phyloP scores from a whole-genome alignment of 2,888 invertebrate genomes.

The Onchidella celtica region DNA sequence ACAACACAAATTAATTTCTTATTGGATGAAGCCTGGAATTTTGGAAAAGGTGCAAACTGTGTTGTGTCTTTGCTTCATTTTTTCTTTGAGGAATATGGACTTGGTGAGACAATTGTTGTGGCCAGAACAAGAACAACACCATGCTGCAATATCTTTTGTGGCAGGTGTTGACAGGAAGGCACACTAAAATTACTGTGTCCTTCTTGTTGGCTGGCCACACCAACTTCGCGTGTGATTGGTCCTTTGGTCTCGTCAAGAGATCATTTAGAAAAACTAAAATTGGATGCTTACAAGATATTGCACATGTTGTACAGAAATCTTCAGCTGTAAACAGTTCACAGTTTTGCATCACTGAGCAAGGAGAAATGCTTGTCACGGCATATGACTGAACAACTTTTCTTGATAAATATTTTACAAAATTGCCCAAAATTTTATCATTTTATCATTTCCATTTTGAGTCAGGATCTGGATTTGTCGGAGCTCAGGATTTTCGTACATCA shows the following conservation, averaged over 20 bases:
- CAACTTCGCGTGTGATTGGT: constrained; percentile 54
- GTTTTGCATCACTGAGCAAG: background rate
- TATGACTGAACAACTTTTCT: constrained; percentile 20
- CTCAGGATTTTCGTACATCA: no score
- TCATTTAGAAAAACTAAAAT: constrained; percentile 32
- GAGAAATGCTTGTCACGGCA: background rate
- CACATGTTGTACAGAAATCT: background rate
- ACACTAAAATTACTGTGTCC: constrained; percentile 25
- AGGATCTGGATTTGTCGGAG: no score
- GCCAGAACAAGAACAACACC: constrained; percentile 47
- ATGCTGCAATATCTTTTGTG: constrained; percentile 50
- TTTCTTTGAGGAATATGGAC: constrained; percentile 41
- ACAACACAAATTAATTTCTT: constrained; percentile 16
- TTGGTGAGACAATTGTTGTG: constrained; percentile 49
- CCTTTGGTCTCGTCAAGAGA: constrained; percentile 52
- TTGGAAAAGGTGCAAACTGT: constrained; percentile 50
- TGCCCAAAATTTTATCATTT: no score
- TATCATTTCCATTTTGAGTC: no score
- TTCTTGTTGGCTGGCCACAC: constrained; percentile 53
- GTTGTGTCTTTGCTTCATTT: constrained; percentile 44
- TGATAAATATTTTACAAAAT: no score
- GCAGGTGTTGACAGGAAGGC: constrained; percentile 31
- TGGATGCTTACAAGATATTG: constrained; percentile 42
- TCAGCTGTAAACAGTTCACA: background rate
- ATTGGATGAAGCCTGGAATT: background rate